Base-by-base conservation (phyloP, 2,888 invertebrate species). In the Trichogramma evanescens region DNA sequence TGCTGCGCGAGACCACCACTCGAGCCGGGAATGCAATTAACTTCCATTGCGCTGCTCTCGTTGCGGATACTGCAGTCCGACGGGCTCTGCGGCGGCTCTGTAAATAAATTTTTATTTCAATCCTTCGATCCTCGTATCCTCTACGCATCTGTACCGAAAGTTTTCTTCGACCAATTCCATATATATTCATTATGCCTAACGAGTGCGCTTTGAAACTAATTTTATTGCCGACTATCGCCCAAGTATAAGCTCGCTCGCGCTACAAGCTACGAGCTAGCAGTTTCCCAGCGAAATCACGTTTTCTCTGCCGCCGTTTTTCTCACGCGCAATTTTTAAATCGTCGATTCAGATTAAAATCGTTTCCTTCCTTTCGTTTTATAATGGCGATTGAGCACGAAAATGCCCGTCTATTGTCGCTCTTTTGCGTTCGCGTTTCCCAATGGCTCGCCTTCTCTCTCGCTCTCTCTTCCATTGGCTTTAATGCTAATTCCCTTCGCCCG, bases 1-100 rank as follows among this genome's bases (percentile, higher is more conserved):
- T 88, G 86, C 76, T 93, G 92, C 41, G 88, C 84, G 52, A 91
- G 82, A 9, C 92, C 92, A 5, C 92, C 92, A 73, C 91, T 91
- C 73, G 86, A 85, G 50, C 92, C 91, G 0, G 91, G 87, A 66
- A 85, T 82, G 77, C 92, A 92, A 66, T 84, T 85, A 66, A 89
- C 85, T 74, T 86, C 85, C 53, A 91, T 76, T 39, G 79, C 82
- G 1, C 82, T 80, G 59, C 84, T 86, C 71, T 88, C 85, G 75
- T 89, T 88, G 64, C 83, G 81, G 67, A 91, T 79, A 66, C 85
- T 83, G 76, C 92, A 92, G 74, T 87, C 86, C 71, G 80, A 82
- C 6, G 91, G 92, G 6, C 89, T 82, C 72, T 91, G 88, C 1
- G 92, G 92, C 45, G 85, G 81, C 70, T 86, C 91, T 92, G 79